Conservation (phyloP, 2,113 vertebrate species). For the Cinclus cinclus region DNA sequence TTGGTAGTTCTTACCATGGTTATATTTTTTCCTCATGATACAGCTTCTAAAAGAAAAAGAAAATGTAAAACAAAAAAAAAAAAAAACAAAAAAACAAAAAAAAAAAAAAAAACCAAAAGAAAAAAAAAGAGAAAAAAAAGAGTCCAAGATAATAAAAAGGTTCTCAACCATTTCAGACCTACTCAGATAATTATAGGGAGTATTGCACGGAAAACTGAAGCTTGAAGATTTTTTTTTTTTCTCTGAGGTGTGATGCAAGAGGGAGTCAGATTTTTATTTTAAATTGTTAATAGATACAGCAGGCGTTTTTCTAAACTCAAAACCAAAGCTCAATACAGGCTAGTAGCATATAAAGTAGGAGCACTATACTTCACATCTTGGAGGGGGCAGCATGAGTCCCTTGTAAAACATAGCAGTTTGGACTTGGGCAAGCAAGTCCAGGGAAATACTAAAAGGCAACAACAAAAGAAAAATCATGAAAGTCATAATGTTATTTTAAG, state of each 20-base stretch:
- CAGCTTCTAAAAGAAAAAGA: not conserved
- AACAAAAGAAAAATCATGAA: conserved; percentile 7
- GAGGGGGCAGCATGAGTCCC: not conserved
- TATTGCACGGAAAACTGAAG: not conserved
- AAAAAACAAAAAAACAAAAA: not conserved
- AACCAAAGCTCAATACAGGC: not conserved
- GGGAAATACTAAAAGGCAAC: not conserved
- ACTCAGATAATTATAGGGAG: not conserved
- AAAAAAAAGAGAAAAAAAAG: not conserved
- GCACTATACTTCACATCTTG: not conserved
- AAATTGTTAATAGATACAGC: not conserved
- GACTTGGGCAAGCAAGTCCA: not conserved
- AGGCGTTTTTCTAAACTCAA: not conserved
- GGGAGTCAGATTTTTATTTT: not conserved
- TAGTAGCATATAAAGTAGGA: not conserved
- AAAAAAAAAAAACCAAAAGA: not conserved
- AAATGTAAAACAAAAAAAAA: not conserved
- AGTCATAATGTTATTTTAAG: not conserved
- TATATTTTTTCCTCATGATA: not conserved
- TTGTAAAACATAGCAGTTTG: not conserved
- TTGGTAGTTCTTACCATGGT: not conserved
- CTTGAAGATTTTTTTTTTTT: not conserved
- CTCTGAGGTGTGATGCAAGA: not conserved
- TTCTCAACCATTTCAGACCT: not conserved
- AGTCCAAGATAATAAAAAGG: not conserved